phyloP scores from a whole-genome alignment of 2,888 invertebrate species.

The Gastrophysa polygoni region DNA sequence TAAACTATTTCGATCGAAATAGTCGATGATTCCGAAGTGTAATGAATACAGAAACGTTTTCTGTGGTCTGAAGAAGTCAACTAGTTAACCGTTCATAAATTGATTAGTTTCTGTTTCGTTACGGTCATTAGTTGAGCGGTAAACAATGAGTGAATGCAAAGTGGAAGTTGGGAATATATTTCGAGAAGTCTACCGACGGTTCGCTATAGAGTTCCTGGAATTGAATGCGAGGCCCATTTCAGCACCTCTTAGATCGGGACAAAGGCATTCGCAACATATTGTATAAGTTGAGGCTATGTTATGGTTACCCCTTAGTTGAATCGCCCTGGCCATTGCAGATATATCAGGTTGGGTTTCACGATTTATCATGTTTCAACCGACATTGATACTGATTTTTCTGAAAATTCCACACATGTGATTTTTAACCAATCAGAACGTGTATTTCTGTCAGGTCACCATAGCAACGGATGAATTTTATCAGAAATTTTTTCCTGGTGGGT shows the following conservation, averaged over 20 bases:
- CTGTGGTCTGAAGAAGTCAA: neutral
- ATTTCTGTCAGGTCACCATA: too few relatives aligned
- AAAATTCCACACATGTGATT: too few relatives aligned
- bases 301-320: too few relatives aligned
- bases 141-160: neutral
- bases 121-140: neutral
- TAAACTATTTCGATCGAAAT: slow-evolving; percentile 11
- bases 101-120: neutral
- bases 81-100: neutral
- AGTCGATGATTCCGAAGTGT: neutral
- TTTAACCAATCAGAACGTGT: too few relatives aligned
- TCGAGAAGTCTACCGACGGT: slow-evolving; percentile 2
- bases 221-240: slow-evolving; percentile 11
- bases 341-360: too few relatives aligned
- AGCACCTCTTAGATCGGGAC: neutral
- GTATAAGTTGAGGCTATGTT: too few relatives aligned
- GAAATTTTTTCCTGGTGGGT: too few relatives aligned
- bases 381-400: too few relatives aligned
- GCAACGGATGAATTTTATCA: too few relatives aligned
- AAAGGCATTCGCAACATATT: neutral
- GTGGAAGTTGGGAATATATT: neutral
- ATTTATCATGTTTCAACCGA: too few relatives aligned
- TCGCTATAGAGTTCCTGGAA: slow-evolving; percentile 11
- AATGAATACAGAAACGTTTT: slow-evolving; percentile 2
- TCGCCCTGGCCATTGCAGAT: too few relatives aligned